Conservation (phyloP, 1,140 invertebrate species). For the Oreohelix idahoensis region DNA sequence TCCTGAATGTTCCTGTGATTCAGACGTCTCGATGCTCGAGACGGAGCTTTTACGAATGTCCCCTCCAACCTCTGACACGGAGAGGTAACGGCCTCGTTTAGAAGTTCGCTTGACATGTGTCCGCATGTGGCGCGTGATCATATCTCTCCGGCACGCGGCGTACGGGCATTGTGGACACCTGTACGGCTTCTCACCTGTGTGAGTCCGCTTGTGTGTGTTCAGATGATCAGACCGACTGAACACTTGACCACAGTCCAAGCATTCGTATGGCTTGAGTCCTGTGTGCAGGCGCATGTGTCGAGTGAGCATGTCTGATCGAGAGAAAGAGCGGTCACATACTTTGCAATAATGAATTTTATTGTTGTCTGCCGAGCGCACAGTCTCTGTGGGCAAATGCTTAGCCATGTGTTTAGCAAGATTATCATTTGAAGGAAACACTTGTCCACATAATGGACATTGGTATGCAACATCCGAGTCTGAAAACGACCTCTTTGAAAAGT, state of each 20-base stretch:
- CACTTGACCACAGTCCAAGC: slow-evolving; percentile 70
- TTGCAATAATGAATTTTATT: slow-evolving; percentile 93
- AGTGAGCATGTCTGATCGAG: slow-evolving; percentile 97
- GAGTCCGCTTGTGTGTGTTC: slow-evolving; percentile 80
- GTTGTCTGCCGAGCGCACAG: slow-evolving; percentile 64
- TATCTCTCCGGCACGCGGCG: slow-evolving; percentile 86
- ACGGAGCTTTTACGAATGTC: slow-evolving; percentile 61
- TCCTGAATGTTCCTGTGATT: slow-evolving; percentile 57
- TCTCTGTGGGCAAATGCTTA: slow-evolving; percentile 79
- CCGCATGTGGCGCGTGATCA: slow-evolving; percentile 97
- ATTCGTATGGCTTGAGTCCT: slow-evolving; percentile 72
- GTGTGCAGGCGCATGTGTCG: slow-evolving; percentile 87
- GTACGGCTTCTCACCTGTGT: slow-evolving; percentile 74
- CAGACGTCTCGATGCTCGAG: slow-evolving; percentile 67
- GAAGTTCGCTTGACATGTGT: slow-evolving; percentile 81
- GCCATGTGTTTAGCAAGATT: slow-evolving; percentile 97
- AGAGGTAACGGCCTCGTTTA: slow-evolving; percentile 61
- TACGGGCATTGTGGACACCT: slow-evolving; percentile 73
- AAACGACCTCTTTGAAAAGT: slow-evolving; percentile 52
- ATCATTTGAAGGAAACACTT: slow-evolving; percentile 95
- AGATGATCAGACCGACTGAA: slow-evolving; percentile 87
- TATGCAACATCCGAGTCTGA: slow-evolving; percentile 75
- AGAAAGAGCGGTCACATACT: slow-evolving; percentile 93
- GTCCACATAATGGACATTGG: slow-evolving; percentile 92
- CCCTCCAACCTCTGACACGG: slow-evolving; percentile 57